Evolutionary conservation across 1,140 invertebrate genomes (phyloP).

Genomic region (Psilanteris sp.): DNA sequence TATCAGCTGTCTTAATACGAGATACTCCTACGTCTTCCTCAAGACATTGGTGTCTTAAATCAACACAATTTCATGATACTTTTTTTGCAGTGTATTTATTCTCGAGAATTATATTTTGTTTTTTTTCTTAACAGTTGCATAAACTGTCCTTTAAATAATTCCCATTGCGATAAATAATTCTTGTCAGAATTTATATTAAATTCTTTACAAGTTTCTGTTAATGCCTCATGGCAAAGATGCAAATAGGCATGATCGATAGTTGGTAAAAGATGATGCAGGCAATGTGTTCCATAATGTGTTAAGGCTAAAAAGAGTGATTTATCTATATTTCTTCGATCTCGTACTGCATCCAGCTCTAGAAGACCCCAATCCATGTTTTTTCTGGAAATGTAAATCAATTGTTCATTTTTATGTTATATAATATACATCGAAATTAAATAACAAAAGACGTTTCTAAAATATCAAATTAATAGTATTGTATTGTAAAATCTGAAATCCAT

Average conservation of each 20-base stretch:
- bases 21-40: no score
- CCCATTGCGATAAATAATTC: constrained; percentile 79
- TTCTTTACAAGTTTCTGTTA: constrained; percentile 85
- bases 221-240: constrained; percentile 83
- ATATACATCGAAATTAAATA: no score
- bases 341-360: constrained; percentile 87
- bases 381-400: constrained; percentile 69
- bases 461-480: no score
- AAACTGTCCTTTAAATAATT: constrained; percentile 85
- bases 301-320: constrained; percentile 84
- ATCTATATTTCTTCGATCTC: constrained; percentile 86
- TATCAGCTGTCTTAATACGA: no score
- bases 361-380: constrained; percentile 88
- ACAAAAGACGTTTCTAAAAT: no score
- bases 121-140: constrained; percentile 82
- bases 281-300: constrained; percentile 88
- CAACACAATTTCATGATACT: no score
- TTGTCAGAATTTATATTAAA: constrained; percentile 83
- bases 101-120: constrained; percentile 70
- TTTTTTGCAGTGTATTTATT: no score
- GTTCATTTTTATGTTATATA: no score
- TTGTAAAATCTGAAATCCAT: no score
- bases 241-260: constrained; percentile 88
- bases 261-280: constrained; percentile 90
- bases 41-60: no score